Evolutionary conservation across 2,888 invertebrate species (phyloP).

Genomic region (Panzeria rudis): DNA sequence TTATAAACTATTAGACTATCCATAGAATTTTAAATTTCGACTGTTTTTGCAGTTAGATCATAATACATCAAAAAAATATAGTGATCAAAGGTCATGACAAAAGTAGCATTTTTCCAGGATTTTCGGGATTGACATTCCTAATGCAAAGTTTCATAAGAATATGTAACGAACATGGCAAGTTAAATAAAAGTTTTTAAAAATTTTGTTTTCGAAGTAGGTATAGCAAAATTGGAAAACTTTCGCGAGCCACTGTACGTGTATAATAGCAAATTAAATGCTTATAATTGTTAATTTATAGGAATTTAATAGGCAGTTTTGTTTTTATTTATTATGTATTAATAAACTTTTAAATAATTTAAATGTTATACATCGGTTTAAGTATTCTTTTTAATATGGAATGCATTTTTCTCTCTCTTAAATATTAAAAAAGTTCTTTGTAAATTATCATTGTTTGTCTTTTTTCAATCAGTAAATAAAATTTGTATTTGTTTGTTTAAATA

Average conservation of each 20-base stretch:
- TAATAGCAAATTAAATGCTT: neutral
- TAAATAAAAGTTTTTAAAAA: too few species aligned
- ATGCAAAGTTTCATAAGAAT: too few species aligned
- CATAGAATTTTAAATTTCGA: too few species aligned
- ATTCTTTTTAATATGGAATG: slow-evolving; percentile 54
- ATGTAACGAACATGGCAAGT: too few species aligned
- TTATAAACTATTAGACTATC: too few species aligned
- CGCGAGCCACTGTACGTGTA: neutral
- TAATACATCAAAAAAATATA: too few species aligned
- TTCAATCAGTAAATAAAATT: slow-evolving; percentile 60
- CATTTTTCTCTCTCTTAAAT: slow-evolving; percentile 26
- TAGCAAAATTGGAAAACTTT: neutral
- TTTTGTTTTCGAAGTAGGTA: too few species aligned
- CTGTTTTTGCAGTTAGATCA: too few species aligned
- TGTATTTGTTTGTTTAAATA: slow-evolving; percentile 42
- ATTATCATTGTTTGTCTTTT: slow-evolving; percentile 42
- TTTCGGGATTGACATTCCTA: too few species aligned
- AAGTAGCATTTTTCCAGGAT: too few species aligned
- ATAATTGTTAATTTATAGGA: neutral
- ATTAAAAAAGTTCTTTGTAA: slow-evolving; percentile 55
- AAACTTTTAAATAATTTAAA: slow-evolving; percentile 27
- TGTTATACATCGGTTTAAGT: slow-evolving; percentile 21
- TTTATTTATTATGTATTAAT: slow-evolving; percentile 26
- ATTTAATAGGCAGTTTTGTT: slow-evolving; percentile 61
- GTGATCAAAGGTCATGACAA: too few species aligned